Base-by-base conservation (phyloP, 2,797 vertebrate genomes). In the Phoxinus dragarum region DNA sequence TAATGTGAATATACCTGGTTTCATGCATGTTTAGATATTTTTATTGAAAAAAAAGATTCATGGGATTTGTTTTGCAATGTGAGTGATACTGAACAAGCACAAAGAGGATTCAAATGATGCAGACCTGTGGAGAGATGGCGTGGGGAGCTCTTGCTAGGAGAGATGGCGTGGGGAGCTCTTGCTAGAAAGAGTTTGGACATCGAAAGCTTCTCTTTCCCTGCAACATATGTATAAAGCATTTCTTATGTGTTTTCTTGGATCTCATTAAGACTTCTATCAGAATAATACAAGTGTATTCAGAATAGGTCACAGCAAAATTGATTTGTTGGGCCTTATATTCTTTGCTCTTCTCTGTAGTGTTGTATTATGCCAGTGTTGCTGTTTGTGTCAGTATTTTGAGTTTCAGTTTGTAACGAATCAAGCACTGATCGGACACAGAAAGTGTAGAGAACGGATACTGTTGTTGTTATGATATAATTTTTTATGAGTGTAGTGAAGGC, bases 161-260 rank as follows among this genome's bases (percentile, higher is more conserved):
- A 61, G 81, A 64, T 66, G 31, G 49, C 3, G 11, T 14, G 17
- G 6, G 31, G 73, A 54, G 17, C 72, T 52, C 31, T 52, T 36
- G 47, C 34, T 36, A 2, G 34, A 74, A 14, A 27, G 44, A 82
- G 7, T 47, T 64, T 73, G 81, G 38, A 47, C 81, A 17, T 16
- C 23, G 12, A 74, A 82, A 68, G 59, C 73, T 49, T 83, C 72
- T 69, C 80, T 83, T 68, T 84, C 23, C 61, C 44, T 54, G 10
- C 8, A 52, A n/a, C 14, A 47, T 61, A 76, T 76, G 61, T 76
- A 77, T 52, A 77, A 67, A 76, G 47, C 34, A 16, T 76, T 84
- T 78, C 9, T 40, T 44, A 17, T 77, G 61, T 78, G 52, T 71
- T 59, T 72, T 40, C 44, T 84, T 31, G 47, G 61, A 68, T 54